Conservation (phyloP, 2,797 vertebrate genomes). For the Psittacula echo region DNA sequence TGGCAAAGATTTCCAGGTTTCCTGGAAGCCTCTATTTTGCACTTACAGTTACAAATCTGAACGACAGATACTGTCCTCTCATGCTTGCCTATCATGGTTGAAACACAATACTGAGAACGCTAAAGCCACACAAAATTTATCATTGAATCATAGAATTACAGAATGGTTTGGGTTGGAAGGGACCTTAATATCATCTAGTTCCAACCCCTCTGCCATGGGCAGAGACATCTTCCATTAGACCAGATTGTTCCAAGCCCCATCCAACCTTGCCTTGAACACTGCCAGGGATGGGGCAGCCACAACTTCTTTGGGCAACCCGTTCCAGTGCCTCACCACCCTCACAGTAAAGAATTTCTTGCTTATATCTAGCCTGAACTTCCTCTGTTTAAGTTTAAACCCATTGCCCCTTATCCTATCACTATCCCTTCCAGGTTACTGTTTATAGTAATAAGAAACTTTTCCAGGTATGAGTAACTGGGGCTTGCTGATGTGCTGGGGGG, state of each 20-base stretch:
- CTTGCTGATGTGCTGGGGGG: neutral
- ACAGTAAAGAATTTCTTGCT: neutral
- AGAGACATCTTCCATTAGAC: neutral
- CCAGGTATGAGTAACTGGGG: neutral
- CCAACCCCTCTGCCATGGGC: neutral
- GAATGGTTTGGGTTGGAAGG: neutral
- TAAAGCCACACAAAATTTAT: neutral
- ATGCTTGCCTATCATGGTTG: neutral
- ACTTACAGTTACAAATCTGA: neutral
- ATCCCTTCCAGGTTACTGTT: neutral
- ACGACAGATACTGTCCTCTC: neutral
- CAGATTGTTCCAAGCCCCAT: neutral
- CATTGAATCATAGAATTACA: neutral
- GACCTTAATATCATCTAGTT: neutral
- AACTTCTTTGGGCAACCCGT: neutral
- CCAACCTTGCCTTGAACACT: neutral
- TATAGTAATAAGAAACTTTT: neutral
- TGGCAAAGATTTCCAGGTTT: neutral
- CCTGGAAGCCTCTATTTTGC: neutral
- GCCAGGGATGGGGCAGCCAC: neutral
- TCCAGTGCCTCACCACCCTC: neutral
- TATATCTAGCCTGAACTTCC: neutral
- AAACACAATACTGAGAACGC: neutral
- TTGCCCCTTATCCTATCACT: neutral
- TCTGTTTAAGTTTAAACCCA: neutral